These are phyloP conservation scores for Perognathus longimembris DNA, from an alignment of 2,113 vertebrate species.

Conservation along the genomic window DNA sequence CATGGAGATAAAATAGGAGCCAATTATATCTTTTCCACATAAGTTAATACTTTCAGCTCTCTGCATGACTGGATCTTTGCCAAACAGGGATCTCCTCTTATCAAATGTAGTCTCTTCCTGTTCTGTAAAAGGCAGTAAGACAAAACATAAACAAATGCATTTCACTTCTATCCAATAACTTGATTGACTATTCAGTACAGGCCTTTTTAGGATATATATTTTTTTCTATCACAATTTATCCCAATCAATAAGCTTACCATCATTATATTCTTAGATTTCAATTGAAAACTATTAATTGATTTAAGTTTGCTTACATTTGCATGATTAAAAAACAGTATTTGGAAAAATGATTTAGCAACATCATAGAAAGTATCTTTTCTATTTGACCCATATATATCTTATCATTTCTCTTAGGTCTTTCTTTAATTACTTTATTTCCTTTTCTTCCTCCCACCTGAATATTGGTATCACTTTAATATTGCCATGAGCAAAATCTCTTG, in stretches of 20 bases:
- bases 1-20: neutral
- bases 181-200: neutral
- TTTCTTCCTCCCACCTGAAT: neutral
- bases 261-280: neutral
- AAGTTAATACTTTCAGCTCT: neutral
- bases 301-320: neutral
- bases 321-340: neutral
- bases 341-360: neutral
- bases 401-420: neutral
- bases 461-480: constrained; percentile 25
- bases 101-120: neutral
- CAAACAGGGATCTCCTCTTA: neutral
- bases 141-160: neutral
- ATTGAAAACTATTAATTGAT: neutral
- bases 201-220: neutral
- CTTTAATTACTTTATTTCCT: neutral
- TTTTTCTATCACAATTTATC: neutral
- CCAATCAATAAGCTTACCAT: neutral
- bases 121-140: neutral
- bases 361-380: neutral
- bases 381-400: neutral
- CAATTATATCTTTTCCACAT: neutral
- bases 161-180: neutral
- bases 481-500: neutral
- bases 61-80: neutral